Evolutionary conservation across 2,888 invertebrate species (phyloP).

Genomic region (Tolmerus cingulatus): DNA sequence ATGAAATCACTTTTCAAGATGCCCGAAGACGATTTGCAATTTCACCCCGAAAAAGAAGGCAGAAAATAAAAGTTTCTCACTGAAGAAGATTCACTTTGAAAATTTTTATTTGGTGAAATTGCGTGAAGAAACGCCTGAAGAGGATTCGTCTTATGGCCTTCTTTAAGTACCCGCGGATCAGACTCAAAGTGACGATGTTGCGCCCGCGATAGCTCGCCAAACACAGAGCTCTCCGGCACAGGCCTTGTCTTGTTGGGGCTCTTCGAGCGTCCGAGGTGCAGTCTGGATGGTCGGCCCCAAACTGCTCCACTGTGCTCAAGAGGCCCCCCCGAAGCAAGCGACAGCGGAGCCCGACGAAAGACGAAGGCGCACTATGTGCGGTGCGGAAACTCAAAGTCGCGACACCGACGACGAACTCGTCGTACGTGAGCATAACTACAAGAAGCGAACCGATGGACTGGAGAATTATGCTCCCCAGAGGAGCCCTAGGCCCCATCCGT

Average conservation of each 20-base stretch:
- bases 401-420: not conserved
- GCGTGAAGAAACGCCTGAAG: not conserved
- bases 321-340: not conserved
- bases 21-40: not conserved
- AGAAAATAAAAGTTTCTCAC: not conserved
- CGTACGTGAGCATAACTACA: not conserved
- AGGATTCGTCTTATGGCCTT: not conserved
- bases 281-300: not conserved
- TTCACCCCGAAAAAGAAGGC: not conserved
- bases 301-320: not conserved
- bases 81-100: not conserved
- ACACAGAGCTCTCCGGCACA: not conserved
- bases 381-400: not conserved
- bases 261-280: slow-evolving; percentile 15
- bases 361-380: not conserved
- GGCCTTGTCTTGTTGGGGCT: not conserved
- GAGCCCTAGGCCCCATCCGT: not conserved
- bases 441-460: not conserved
- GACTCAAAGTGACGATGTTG: not conserved
- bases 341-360: not conserved
- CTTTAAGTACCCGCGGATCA: not conserved
- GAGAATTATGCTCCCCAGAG: not conserved
- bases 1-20: not conserved
- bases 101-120: not conserved
- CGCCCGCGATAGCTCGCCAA: not conserved